Base-by-base conservation (phyloP, 2,797 vertebrate species). In the Forpus xanthops region DNA sequence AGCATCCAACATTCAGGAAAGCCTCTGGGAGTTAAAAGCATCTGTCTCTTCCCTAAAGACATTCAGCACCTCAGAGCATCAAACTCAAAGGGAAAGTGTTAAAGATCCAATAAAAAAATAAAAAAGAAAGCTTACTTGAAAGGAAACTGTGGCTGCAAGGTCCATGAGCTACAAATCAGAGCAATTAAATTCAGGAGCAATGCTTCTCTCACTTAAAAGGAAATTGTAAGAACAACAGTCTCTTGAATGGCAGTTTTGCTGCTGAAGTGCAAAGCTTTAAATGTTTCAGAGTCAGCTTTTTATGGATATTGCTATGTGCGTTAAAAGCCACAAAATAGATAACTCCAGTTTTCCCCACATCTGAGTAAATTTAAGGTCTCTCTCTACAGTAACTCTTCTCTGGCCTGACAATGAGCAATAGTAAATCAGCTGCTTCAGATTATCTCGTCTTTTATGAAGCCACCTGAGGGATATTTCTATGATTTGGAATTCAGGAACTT, bases 51-150 rank as follows among this genome's bases (percentile, higher is more conserved):
- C 81, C 77, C 87, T 68, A 60, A 93, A 78, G 73, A 87, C 24
- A 66, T 4, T 3, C 30, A 45, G 33, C 49, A 81, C 28, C 76
- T 75, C 79, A 78, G 28, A 70, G 82, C 30, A 87, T 44, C 17
- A 45, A 11, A 64, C 9, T 71, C 67, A 66, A 52, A 75, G 15
- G 31, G 17, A 76, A 76, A 73, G 66, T 13, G 7, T 17, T 37
- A 85, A 49, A 80, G 47, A 83, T 44, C 45, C 70, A 58, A 78
- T 8, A 6, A 78, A 94, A 93, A 68, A 37, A 47, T 11, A 66
- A 68, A 90, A 87, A 93, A 75, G 27, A 33, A 93, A 72, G 70
- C 75, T 96, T 83, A 87, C 88, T 95, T 95, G 86, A 96, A 97
- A 97, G 71, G 35, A 84, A 91, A 95, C 20, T 39, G 24, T 70